phyloP scores from a whole-genome alignment of 2,888 invertebrate species.

The Corythucha ciliata region DNA sequence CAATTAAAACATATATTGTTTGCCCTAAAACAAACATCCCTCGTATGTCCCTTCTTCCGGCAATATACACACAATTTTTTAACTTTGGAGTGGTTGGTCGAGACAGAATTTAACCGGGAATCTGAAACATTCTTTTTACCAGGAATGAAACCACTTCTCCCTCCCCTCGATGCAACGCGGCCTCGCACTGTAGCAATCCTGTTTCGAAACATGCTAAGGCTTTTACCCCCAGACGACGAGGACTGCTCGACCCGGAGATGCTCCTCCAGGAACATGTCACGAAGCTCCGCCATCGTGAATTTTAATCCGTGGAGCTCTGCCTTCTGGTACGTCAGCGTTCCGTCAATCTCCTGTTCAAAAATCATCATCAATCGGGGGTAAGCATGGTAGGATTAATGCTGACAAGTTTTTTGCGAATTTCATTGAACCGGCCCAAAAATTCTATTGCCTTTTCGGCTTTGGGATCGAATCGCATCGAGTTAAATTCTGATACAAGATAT shows the following conservation, averaged over 20 bases:
- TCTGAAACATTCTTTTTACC: too few relatives aligned
- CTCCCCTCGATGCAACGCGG: too few relatives aligned
- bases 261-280: constrained; percentile 17
- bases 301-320: constrained; percentile 6
- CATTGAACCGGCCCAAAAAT: constrained; percentile 8
- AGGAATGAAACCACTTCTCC: too few relatives aligned
- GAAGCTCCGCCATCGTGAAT: constrained; percentile 5
- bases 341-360: constrained; percentile 10
- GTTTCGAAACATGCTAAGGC: too few relatives aligned
- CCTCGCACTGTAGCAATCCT: too few relatives aligned
- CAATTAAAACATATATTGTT: too few relatives aligned
- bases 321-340: constrained; percentile 10
- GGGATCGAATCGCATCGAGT: constrained; percentile 8
- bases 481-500: constrained; percentile 4
- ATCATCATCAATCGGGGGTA: not conserved
- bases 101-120: too few relatives aligned
- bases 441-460: constrained; percentile 7
- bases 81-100: too few relatives aligned
- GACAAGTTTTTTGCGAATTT: not conserved
- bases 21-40: too few relatives aligned
- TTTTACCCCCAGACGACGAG: too few relatives aligned
- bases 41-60: too few relatives aligned
- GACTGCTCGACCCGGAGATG: constrained; percentile 1
- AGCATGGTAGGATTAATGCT: not conserved
- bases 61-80: too few relatives aligned